phyloP scores from a whole-genome alignment of 2,888 invertebrate species.

The Gymnoscelis rufifasciata region DNA sequence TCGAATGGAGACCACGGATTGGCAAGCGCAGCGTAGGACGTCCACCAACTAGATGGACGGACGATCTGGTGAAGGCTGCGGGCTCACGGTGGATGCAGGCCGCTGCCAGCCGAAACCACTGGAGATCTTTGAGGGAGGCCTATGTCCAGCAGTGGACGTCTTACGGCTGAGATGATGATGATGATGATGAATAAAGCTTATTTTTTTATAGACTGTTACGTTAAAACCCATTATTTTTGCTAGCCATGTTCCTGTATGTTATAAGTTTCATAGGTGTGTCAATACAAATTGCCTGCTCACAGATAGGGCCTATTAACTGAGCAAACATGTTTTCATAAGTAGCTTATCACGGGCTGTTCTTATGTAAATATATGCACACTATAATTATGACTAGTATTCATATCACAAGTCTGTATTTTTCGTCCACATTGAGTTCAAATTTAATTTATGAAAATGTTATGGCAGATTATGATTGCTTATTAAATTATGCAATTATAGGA shows the following conservation, averaged over 20 bases:
- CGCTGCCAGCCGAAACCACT: too few species aligned
- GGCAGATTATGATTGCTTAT: constrained; percentile 31
- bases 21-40: too few species aligned
- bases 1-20: too few species aligned
- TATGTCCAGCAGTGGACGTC: too few species aligned
- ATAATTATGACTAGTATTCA: constrained; percentile 21
- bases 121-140: too few species aligned
- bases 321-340: constrained; percentile 20
- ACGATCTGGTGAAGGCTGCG: too few species aligned
- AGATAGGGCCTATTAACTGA: constrained; percentile 13
- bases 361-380: constrained; percentile 26
- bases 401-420: constrained; percentile 32
- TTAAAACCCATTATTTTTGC: too few species aligned
- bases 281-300: constrained; percentile 14
- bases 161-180: too few species aligned
- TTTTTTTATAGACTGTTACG: too few species aligned
- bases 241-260: neutral
- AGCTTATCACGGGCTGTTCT: constrained; percentile 14
- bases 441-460: constrained; percentile 36
- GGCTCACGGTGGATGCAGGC: too few species aligned
- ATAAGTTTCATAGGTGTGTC: neutral
- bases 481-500: constrained; percentile 23
- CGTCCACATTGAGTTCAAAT: constrained; percentile 21
- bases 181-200: too few species aligned
- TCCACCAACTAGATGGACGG: too few species aligned